Conservation (phyloP, 2,113 vertebrate genomes). For the Ictalurus furcatus region DNA sequence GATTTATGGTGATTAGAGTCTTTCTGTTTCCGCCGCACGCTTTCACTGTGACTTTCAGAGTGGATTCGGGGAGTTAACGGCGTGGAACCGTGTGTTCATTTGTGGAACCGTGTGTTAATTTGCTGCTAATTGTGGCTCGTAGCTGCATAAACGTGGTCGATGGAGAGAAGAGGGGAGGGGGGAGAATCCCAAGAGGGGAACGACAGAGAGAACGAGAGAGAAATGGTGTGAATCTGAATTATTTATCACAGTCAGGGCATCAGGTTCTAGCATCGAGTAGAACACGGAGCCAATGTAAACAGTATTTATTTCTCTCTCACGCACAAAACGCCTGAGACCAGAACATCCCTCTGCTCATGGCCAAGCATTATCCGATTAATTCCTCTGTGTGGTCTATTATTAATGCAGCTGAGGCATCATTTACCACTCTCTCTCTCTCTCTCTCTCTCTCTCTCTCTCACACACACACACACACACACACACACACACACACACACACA, state of each 20-base stretch:
- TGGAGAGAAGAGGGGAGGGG: not conserved
- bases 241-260: slow-evolving; percentile 58
- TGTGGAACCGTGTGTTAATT: slow-evolving; percentile 47
- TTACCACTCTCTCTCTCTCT: slow-evolving; percentile 19
- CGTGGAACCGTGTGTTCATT: slow-evolving; percentile 43
- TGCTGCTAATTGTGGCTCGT: slow-evolving; percentile 62
- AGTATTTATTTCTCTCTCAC: slow-evolving; percentile 9
- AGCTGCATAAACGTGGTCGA: slow-evolving; percentile 43
- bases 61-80: slow-evolving; percentile 27
- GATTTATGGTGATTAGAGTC: slow-evolving; percentile 15
- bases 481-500: slow-evolving; percentile 31
- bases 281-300: slow-evolving; percentile 5
- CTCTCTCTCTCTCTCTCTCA: not conserved
- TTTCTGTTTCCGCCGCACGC: slow-evolving; percentile 24
- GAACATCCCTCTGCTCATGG: slow-evolving; percentile 15
- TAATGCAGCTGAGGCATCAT: slow-evolving; percentile 48
- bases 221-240: slow-evolving; percentile 59
- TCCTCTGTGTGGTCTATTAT: slow-evolving; percentile 49
- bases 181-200: not conserved
- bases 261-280: not conserved
- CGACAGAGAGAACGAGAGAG: slow-evolving; percentile 22
- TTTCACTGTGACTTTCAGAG: slow-evolving; percentile 39
- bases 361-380: slow-evolving; percentile 40
- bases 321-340: slow-evolving; percentile 9
- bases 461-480: slow-evolving; percentile 21